phyloP scores from a whole-genome alignment of 2,888 invertebrate genomes.

The Agonopterix alstromeriana region DNA sequence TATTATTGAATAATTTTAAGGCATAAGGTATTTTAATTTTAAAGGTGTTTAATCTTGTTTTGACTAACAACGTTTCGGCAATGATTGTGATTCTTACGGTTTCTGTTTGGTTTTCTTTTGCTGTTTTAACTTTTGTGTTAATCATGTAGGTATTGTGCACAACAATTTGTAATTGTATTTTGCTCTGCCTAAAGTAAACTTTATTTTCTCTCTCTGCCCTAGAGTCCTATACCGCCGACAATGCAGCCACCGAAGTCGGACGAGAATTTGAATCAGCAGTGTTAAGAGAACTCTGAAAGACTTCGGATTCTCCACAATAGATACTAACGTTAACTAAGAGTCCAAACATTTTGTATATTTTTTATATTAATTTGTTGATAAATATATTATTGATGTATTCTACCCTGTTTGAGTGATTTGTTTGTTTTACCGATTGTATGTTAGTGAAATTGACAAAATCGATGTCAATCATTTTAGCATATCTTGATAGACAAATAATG shows the following conservation, averaged over 20 bases:
- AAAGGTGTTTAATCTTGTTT: conserved; percentile 14
- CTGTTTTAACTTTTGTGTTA: conserved; percentile 8
- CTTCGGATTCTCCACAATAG: conserved; percentile 15
- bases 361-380: conserved; percentile 36
- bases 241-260: conserved; percentile 80
- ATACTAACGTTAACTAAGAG: conserved; percentile 41
- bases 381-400: conserved; percentile 28
- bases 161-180: background rate
- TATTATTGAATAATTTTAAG: conserved; percentile 57
- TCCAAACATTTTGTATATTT: conserved; percentile 52
- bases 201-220: conserved; percentile 38
- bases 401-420: conserved; percentile 36
- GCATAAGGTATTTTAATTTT: conserved; percentile 23
- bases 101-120: conserved; percentile 12
- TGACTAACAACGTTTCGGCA: conserved; percentile 14
- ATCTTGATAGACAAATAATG: conserved; percentile 11
- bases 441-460: conserved; percentile 10
- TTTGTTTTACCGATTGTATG: conserved; percentile 19
- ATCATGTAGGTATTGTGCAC: background rate
- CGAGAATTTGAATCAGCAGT: conserved; percentile 85
- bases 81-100: conserved; percentile 5
- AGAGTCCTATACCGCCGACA: conserved; percentile 83
- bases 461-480: conserved; percentile 13
- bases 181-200: background rate
- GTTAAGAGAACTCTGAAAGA: conserved; percentile 38